Base-by-base conservation (phyloP, 2,888 invertebrate genomes). In the Isotomurus palustris region DNA sequence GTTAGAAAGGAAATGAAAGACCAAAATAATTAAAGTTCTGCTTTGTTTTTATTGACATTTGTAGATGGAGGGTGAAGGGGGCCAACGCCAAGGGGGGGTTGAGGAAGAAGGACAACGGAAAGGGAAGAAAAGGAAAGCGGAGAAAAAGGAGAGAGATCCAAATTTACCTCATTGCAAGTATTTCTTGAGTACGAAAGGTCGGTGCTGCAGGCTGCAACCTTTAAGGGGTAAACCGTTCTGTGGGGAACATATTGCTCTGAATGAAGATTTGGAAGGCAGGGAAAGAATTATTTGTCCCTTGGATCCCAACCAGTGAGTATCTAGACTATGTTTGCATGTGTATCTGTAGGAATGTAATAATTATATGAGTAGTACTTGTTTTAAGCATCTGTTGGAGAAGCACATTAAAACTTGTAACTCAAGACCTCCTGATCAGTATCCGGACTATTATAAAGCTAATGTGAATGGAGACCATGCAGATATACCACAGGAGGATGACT, bases 331-430 rank as follows among this genome's bases (percentile, higher is more conserved):
- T n/a, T n/a, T n/a, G n/a, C n/a, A n/a, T n/a, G n/a, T n/a, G n/a
- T n/a, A n/a, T n/a, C n/a, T n/a, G n/a, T n/a, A n/a, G n/a, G n/a
- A n/a, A n/a, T n/a, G n/a, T n/a, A n/a, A n/a, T n/a, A n/a, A n/a
- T n/a, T n/a, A n/a, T n/a, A n/a, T n/a, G n/a, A n/a, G 2, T 49
- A 78, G 77, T 58, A 75, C 76, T 1, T 75, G 76, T 56, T 76
- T 74, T 69, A 73, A 72, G 55, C 72, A 74, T 32, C 70, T 72
- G 21, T 60, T 77, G 40, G 66, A 74, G 10, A 73, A 73, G 43
- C 78, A 78, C 62, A 63, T 76, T 62, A 76, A 74, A 64, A 76
- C 74, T 64, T 78, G 78, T 64, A 76, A 75, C 60, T 71, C 72
- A 5, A 64, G 73, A 58, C 69, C 71, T 35, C 66, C 62, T 8